phyloP scores from a whole-genome alignment of 2,797 vertebrate genomes.

The Chrysocyon brachyurus region DNA sequence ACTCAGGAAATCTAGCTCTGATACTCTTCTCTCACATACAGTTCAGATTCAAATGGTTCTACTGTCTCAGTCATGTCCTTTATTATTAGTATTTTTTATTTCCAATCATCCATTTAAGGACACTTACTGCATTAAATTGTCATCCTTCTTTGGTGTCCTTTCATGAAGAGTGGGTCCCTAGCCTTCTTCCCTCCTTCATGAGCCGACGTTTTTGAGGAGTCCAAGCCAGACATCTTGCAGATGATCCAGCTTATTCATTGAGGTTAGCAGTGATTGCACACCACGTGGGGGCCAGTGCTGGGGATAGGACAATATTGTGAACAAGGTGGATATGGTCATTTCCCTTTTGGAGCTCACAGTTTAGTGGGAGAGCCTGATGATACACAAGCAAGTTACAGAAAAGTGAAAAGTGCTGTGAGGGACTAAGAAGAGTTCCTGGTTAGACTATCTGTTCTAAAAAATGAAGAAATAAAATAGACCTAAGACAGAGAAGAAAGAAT shows the following conservation, averaged over 20 bases:
- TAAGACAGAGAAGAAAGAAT: background rate
- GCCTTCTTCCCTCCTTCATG: background rate
- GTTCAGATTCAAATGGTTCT: background rate
- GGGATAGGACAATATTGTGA: background rate
- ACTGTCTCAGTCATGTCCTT: background rate
- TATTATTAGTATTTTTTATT: background rate
- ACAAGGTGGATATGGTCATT: background rate
- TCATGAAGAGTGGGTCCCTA: background rate
- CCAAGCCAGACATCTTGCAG: background rate
- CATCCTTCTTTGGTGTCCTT: background rate
- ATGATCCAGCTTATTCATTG: background rate
- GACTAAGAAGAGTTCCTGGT: background rate
- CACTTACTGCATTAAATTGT: background rate
- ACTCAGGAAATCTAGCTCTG: background rate
- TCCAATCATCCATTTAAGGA: background rate
- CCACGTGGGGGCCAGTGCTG: fast-evolving
- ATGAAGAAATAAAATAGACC: background rate
- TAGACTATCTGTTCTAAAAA: background rate
- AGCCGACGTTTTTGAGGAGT: background rate
- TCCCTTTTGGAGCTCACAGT: background rate
- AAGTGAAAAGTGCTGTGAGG: background rate
- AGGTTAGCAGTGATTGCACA: background rate
- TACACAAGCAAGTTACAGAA: background rate
- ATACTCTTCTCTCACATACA: background rate
- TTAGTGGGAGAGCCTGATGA: background rate